These are phyloP conservation scores for Leptoclinus maculatus DNA, from an alignment of 2,797 vertebrate species.

Conservation along the genomic window DNA sequence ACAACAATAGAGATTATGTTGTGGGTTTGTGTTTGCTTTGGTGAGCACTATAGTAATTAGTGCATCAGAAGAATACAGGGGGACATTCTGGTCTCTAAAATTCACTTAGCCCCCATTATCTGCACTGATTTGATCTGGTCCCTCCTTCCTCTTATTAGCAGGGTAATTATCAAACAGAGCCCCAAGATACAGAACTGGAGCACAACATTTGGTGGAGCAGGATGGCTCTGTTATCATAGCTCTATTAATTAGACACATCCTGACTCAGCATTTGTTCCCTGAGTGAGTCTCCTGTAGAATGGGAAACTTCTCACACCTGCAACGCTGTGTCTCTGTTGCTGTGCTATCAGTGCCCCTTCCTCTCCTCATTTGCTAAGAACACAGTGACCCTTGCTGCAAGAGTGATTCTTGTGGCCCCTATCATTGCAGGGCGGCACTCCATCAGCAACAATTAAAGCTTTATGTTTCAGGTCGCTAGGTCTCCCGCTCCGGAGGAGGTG, in stretches of 20 bases:
- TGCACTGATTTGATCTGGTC: conserved; percentile 60
- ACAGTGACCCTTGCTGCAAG: conserved; percentile 57
- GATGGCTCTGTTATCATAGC: conserved; percentile 48
- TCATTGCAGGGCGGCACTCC: conserved; percentile 59
- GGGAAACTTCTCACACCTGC: conserved; percentile 27
- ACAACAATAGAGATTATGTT: conserved; percentile 27
- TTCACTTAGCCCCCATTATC: conserved; percentile 70
- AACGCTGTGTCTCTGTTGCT: neutral
- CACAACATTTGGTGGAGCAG: conserved; percentile 54
- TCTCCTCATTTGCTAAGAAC: conserved; percentile 60
- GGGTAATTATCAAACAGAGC: conserved; percentile 71
- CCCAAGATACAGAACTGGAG: conserved; percentile 51
- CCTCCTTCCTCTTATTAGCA: conserved; percentile 62
- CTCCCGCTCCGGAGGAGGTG: conserved; percentile 61
- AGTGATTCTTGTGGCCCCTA: conserved; percentile 47
- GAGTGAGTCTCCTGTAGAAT: conserved; percentile 5
- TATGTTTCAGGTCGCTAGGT: conserved; percentile 65
- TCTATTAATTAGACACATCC: conserved; percentile 61
- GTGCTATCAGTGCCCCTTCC: neutral
- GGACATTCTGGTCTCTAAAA: conserved; percentile 58
- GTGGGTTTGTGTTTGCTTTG: conserved; percentile 21
- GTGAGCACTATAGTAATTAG: conserved; percentile 43
- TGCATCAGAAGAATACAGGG: conserved; percentile 41
- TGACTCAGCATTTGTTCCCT: conserved; percentile 42
- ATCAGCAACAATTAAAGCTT: conserved; percentile 74